Base-by-base conservation (phyloP, 2,888 invertebrate species). In the Noctua janthina region DNA sequence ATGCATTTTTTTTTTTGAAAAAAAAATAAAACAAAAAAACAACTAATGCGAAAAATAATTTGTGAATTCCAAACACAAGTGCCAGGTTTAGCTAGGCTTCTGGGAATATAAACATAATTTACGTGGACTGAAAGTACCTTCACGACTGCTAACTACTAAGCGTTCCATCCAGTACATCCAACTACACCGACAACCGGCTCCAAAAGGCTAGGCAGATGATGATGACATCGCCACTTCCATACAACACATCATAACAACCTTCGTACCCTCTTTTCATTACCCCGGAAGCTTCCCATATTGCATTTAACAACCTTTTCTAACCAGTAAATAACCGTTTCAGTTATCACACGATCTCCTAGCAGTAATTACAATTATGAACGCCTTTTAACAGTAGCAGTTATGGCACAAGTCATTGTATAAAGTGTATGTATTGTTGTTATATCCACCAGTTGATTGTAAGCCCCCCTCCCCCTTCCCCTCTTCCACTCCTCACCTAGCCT, bases 331-430 rank as follows among this genome's bases (percentile, higher is more conserved):
- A 62, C 72, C 1, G 69, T 72, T 66, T 70, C 17, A 70, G 23
- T 70, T 81, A 85, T 75, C 76, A 73, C 56, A 67, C 13, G 15
- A 29, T 13, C 64, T 20, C 20, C 29, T 76, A 74, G 88, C 70
- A 74, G 81, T 88, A 62, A 71, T 82, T 68, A 69, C 78, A 64
- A 88, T 87, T 79, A 80, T 69, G 62, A n/a, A 68, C 71, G 83
- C 74, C 76, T 75, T 74, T 79, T 75, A 82, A 74, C 77, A 73
- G 76, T 78, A 77, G 69, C 54, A 49, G 64, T 75, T 77, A 79
- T 89, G 76, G 67, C 75, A 73, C 46, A 84, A 89, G 66, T 73
- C 70, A 88, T 88, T 84, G 77, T 88, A 54, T 79, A 78, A n/a
- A 35, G 59, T 62, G 35, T 77, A 35, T 15, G n/a, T 46, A 8